Base-by-base conservation (phyloP, 2,888 invertebrate genomes). In the Napeogenes sylphis region DNA sequence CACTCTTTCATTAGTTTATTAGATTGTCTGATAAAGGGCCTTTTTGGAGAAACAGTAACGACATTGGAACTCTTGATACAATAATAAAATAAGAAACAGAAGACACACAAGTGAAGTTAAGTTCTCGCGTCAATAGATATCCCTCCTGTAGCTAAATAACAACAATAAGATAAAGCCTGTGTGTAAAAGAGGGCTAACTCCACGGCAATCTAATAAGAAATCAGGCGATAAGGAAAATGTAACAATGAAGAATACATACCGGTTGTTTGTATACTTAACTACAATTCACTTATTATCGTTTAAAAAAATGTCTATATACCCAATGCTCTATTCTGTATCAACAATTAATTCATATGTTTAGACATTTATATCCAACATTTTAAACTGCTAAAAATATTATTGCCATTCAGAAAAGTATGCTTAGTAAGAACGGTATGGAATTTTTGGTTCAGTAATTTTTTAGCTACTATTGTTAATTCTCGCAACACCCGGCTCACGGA, bases 191-290 rank as follows among this genome's bases (percentile, higher is more conserved):
- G 58, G 59, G 55, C 61, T 73, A 81, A 82, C 81, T 84, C 78
- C 73, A 74, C 70, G 77, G 77, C 84, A 86, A 88, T 87, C 83
- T 84, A 85, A 87, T 85, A 87, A 87, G 81, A 78, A 83, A 84
- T 83, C 75, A 79, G 78, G 72, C 77, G 77, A 84, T 84, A 80
- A 85, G 85, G 86, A 86, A 87, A 87, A 85, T 82, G 81, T 84
- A 85, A 81, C 82, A 85, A 83, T 83, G 81, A 83, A 79, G 79
- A 83, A 84, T 83, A 85, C 80, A 83, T 75, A 77, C 76, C 78
- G 74, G 30, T 13, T 51, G 21, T 2, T 30, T 21, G 4, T 51
- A 51, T 51, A 42, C 51, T 51, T 51, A 3, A 10, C 4, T 51
- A 30, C 4, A 30, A 51, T 30, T 51, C 5, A 30, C 2, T n/a